Percentiles rank a stretch among this genome's conserved stretches.
phyloP scores from a whole-genome alignment of 2,888 invertebrate genomes.

The Microctonus hyperodae region DNA sequence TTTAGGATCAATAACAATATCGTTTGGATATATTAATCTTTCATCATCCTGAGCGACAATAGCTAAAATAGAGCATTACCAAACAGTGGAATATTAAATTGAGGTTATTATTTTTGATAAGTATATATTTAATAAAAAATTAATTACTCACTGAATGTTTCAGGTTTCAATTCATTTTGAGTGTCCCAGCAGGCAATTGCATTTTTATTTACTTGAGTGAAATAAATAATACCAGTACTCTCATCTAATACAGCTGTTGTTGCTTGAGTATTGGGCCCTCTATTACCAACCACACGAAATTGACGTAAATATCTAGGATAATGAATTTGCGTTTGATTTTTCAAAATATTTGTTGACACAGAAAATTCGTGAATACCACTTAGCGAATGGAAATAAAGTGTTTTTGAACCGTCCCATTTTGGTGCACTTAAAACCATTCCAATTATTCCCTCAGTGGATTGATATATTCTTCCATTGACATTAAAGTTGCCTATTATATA shows the following conservation, averaged over 20 bases:
- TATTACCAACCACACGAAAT: constrained; percentile 74
- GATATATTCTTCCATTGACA: constrained; percentile 81
- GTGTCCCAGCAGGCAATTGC: constrained; percentile 85
- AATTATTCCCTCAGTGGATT: constrained; percentile 86
- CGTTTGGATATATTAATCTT: constrained; percentile 79
- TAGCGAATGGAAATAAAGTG: constrained; percentile 83
- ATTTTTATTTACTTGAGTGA: constrained; percentile 78
- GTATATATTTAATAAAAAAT: not conserved
- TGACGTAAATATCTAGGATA: constrained; percentile 73
- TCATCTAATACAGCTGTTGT: constrained; percentile 77
- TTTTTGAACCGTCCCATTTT: constrained; percentile 68
- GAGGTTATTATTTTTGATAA: no score
- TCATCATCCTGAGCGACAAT: constrained; percentile 73
- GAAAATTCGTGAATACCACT: constrained; percentile 82
- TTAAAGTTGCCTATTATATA: constrained; percentile 71
- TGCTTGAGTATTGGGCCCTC: constrained; percentile 76
- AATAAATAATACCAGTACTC: constrained; percentile 75
- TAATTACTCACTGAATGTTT: constrained; percentile 63
- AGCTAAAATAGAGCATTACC: constrained; percentile 54
- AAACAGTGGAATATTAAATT: no score
- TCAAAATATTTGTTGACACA: constrained; percentile 76
- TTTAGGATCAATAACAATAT: constrained; percentile 63
- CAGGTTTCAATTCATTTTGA: constrained; percentile 70
- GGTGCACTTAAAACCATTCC: constrained; percentile 73
- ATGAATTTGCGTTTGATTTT: constrained; percentile 76